phyloP scores from a whole-genome alignment of 2,797 vertebrate species.

The Sebastolobus alascanus region DNA sequence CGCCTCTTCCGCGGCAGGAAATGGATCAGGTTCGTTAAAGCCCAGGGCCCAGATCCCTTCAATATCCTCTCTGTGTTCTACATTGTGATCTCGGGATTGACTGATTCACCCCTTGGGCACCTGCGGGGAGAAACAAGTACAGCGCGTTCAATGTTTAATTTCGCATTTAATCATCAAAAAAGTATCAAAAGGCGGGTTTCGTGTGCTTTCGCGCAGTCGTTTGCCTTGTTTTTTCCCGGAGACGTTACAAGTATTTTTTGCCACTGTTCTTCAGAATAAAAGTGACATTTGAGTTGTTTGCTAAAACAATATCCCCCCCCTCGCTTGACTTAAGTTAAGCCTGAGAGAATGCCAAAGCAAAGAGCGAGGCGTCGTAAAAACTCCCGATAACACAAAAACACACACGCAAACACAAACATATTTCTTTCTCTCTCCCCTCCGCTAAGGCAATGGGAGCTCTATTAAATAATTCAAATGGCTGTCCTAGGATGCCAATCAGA shows the following conservation, averaged over 20 bases:
- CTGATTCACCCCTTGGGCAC: constrained; percentile 31
- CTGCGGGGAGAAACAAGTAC: constrained; percentile 1
- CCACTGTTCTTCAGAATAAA: constrained; percentile 5
- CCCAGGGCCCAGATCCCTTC: constrained; percentile 56
- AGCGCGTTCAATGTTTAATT: constrained; percentile 20
- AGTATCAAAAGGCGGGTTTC: not conserved
- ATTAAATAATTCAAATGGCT: constrained; percentile 89
- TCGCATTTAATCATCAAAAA: constrained; percentile 23
- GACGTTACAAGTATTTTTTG: not conserved
- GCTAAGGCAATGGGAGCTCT: constrained; percentile 74
- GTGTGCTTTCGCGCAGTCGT: not conserved
- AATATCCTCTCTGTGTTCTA: constrained; percentile 61
- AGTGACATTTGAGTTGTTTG: constrained; percentile 45
- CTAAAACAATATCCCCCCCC: constrained; percentile 37
- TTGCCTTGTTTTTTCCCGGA: not conserved
- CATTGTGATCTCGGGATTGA: constrained; percentile 59
- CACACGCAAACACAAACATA: constrained; percentile 63
- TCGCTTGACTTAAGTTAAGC: constrained; percentile 60
- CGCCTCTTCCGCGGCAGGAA: constrained; percentile 43
- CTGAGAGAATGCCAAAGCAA: constrained; percentile 57
- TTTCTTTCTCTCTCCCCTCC: constrained; percentile 64
- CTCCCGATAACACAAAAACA: constrained; percentile 64
- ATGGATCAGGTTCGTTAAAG: constrained; percentile 62
- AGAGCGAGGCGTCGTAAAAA: constrained; percentile 44
- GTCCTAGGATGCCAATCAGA: constrained; percentile 88